These are phyloP conservation scores for Talpa occidentalis DNA, from an alignment of 2,113 vertebrate genomes.

Conservation along the genomic window DNA sequence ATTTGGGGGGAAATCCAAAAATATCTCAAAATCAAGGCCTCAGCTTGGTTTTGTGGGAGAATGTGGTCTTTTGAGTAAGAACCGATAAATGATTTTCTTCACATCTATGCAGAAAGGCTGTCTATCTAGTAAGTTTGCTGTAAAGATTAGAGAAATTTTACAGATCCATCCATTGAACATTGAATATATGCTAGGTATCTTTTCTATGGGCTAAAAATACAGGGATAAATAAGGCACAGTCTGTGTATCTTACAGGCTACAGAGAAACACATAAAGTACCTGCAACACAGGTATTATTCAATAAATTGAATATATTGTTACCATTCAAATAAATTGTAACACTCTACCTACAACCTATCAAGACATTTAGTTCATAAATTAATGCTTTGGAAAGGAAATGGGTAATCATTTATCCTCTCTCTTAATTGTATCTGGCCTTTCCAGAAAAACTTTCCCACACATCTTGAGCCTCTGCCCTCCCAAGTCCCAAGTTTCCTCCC, in stretches of 20 bases:
- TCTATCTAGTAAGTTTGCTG: neutral
- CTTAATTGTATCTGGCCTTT: neutral
- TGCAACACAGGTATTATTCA: neutral
- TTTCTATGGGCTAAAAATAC: neutral
- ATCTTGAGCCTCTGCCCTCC: neutral
- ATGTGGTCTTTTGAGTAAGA: neutral
- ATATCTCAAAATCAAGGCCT: neutral
- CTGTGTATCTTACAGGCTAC: neutral
- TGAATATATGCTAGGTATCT: neutral
- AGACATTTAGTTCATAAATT: neutral
- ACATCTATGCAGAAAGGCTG: neutral
- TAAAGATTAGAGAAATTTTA: neutral
- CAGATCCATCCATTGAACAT: neutral
- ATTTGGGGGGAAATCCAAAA: neutral
- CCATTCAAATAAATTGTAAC: neutral
- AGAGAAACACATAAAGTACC: neutral
- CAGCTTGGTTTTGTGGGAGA: neutral
- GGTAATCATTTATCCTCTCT: neutral
- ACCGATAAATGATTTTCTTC: neutral
- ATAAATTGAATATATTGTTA: neutral
- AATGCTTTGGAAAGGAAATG: neutral
- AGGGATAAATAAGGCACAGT: neutral
- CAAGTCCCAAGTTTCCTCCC: neutral
- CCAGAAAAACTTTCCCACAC: neutral
- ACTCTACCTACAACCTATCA: neutral